These are phyloP conservation scores for Epizoanthus fatuus DNA, from an alignment of 92 coral and sea anemone genomes.

Conservation along the genomic window DNA sequence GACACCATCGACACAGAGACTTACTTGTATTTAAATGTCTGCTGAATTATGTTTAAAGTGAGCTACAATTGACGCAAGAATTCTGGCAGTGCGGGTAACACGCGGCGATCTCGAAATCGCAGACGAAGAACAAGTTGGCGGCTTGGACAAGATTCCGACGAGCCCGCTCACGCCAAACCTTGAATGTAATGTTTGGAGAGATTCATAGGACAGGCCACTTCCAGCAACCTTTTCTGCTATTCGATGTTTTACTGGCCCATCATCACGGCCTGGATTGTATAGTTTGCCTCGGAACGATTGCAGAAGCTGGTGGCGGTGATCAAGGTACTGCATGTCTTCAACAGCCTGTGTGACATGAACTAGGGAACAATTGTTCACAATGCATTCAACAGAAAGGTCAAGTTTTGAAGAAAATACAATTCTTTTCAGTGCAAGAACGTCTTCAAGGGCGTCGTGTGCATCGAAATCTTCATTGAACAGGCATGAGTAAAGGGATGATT, in stretches of 20 bases:
- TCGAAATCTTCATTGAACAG: no score
- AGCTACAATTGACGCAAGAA: no score
- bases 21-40: no score
- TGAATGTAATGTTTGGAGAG: background rate
- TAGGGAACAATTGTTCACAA: background rate
- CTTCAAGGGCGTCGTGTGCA: no score
- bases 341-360: background rate
- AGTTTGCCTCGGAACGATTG: background rate
- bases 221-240: constrained; percentile 35
- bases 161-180: constrained; percentile 6
- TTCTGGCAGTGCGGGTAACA: no score
- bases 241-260: background rate
- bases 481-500: no score
- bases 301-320: background rate
- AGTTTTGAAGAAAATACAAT: no score
- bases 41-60: no score
- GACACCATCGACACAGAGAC: no score
- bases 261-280: background rate
- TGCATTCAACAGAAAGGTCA: background rate
- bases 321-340: background rate
- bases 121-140: background rate
- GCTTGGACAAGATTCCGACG: constrained; percentile 15
- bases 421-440: no score
- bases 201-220: background rate
- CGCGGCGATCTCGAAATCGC: no score